A percentile compares a stretch with the other conserved stretches of the same genome.
Conservation (phyloP, 2,113 vertebrate species). For the Eurystomus gularis region DNA sequence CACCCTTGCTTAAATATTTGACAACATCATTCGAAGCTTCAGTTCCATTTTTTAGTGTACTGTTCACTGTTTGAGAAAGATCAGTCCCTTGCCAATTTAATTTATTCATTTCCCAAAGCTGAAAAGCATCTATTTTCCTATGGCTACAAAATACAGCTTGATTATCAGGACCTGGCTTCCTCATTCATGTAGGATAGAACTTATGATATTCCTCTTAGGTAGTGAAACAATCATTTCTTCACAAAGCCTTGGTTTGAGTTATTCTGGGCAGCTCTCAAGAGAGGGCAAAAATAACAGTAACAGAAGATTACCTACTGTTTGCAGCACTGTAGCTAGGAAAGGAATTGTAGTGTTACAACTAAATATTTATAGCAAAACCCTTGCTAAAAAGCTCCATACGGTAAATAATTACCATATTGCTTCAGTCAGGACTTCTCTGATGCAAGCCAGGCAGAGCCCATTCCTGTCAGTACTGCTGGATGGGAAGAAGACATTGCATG, state of each 20-base stretch:
- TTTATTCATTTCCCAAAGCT: background rate
- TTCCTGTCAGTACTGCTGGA: background rate
- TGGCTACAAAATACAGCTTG: background rate
- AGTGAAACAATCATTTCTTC: background rate
- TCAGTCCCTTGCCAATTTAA: background rate
- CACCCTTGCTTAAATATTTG: background rate
- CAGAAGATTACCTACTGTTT: background rate
- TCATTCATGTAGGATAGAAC: background rate
- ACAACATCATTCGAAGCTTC: background rate
- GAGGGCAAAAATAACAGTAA: background rate
- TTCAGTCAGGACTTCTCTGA: background rate
- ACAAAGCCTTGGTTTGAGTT: background rate
- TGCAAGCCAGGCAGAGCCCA: background rate
- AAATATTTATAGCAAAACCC: conserved; percentile 13
- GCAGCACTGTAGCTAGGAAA: background rate
- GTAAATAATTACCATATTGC: conserved; percentile 27
- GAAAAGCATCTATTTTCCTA: background rate
- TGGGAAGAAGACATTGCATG: background rate
- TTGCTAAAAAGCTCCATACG: background rate
- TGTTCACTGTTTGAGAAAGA: background rate
- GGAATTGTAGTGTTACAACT: background rate
- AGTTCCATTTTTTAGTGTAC: background rate
- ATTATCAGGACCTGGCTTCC: background rate
- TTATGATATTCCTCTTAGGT: background rate
- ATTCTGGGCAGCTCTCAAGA: background rate